phyloP scores from a whole-genome alignment of 2,113 vertebrate genomes.

The Mustelus asterias region DNA sequence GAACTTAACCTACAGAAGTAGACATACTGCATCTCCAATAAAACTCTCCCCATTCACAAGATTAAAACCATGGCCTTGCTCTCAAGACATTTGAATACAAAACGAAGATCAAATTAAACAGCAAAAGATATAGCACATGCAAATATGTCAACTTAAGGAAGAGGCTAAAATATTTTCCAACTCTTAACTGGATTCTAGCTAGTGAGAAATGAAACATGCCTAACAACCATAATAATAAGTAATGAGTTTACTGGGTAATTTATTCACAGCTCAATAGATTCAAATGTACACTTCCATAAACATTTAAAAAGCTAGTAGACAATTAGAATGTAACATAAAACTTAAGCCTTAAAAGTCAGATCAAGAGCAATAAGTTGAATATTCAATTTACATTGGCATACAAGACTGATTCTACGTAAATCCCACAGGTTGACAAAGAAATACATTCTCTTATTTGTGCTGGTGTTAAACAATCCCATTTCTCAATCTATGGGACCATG shows the following conservation, averaged over 20 bases:
- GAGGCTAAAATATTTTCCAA: background rate
- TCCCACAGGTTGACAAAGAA: background rate
- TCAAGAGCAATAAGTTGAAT: constrained; percentile 11
- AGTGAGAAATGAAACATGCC: background rate
- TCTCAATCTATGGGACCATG: constrained; percentile 19
- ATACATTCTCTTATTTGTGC: constrained; percentile 34
- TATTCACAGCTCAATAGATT: constrained; percentile 30
- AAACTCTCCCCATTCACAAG: constrained; percentile 12
- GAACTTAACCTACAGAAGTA: background rate
- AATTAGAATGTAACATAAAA: constrained; percentile 29
- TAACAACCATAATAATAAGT: background rate
- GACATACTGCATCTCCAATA: background rate
- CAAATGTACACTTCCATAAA: constrained; percentile 34
- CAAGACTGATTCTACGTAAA: background rate
- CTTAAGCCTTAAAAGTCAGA: constrained; percentile 2
- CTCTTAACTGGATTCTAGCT: background rate
- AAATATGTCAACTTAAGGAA: background rate
- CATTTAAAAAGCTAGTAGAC: constrained; percentile 22
- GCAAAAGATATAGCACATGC: background rate
- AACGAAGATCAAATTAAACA: constrained; percentile 7
- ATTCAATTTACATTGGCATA: background rate
- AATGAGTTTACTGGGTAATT: constrained; percentile 7
- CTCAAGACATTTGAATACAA: constrained; percentile 20
- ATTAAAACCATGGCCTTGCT: constrained; percentile 17
- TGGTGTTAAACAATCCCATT: constrained; percentile 10